Percentiles rank a stretch among this genome's conserved stretches.
These are phyloP conservation scores for Eutolmus rufibarbis DNA, from an alignment of 2,888 invertebrate species.

Conservation along the genomic window DNA sequence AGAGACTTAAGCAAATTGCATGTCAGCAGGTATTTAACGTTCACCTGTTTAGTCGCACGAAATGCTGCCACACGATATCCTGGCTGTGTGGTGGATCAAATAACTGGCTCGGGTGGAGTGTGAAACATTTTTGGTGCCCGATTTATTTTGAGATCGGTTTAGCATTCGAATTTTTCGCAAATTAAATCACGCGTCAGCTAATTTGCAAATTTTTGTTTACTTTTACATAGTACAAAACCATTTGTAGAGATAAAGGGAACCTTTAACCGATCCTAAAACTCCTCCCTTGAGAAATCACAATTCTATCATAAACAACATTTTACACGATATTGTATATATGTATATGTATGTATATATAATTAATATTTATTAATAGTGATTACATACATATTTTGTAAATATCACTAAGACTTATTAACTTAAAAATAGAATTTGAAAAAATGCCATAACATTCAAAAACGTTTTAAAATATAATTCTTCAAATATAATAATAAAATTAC, in stretches of 20 bases:
- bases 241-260: not conserved
- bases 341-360: too few relatives aligned
- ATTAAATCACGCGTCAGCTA: not conserved
- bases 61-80: slow-evolving; percentile 20
- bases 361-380: too few relatives aligned
- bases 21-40: slow-evolving; percentile 39
- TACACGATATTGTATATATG: too few relatives aligned
- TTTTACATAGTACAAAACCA: not conserved
- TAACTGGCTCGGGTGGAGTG: not conserved
- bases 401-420: too few relatives aligned
- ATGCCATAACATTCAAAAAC: too few relatives aligned
- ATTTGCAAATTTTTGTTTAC: not conserved
- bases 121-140: not conserved
- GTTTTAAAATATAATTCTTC: too few relatives aligned
- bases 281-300: too few relatives aligned
- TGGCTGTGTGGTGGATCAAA: not conserved
- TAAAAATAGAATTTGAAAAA: too few relatives aligned
- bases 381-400: too few relatives aligned
- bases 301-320: too few relatives aligned
- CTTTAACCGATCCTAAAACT: too few relatives aligned
- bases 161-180: not conserved
- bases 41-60: slow-evolving; percentile 37
- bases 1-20: slow-evolving; percentile 28
- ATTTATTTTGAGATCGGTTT: not conserved
- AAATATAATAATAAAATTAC: too few relatives aligned